Percentiles rank a stretch among this genome's conserved stretches.
Conservation (phyloP, 1,140 invertebrate species). For the Trypoxylus dichotomus region DNA sequence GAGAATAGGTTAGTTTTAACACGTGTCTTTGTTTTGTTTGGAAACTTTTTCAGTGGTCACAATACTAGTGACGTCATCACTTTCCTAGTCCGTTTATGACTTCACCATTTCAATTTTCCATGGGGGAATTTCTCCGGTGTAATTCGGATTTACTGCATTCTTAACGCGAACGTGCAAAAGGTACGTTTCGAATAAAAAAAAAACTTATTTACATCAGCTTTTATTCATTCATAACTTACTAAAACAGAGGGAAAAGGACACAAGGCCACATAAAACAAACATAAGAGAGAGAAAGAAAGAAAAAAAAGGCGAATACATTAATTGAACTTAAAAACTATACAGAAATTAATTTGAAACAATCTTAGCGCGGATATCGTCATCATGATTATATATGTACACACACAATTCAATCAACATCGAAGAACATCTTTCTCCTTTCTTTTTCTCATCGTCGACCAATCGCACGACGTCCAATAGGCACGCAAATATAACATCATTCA, state of each 20-base stretch:
- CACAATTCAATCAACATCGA: no score
- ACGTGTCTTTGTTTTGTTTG: no score
- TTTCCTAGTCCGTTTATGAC: no score
- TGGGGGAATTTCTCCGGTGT: no score
- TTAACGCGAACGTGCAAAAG: no score
- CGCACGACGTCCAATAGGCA: background rate
- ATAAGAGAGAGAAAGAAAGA: background rate
- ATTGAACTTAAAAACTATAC: constrained; percentile 14
- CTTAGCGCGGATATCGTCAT: background rate
- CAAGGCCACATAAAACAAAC: background rate
- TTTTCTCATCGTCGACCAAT: no score
- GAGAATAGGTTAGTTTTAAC: no score
- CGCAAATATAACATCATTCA: constrained; percentile 34
- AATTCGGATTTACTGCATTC: no score
- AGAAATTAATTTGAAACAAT: background rate
- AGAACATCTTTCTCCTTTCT: no score
- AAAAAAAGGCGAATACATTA: background rate
- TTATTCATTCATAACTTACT: background rate
- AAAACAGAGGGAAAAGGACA: background rate
- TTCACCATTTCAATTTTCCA: no score
- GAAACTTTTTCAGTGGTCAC: no score
- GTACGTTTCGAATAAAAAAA: background rate
- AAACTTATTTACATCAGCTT: background rate
- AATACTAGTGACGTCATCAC: no score
- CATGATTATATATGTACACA: background rate